These are phyloP conservation scores for Nasonia oneida DNA, from an alignment of 2,888 invertebrate genomes.

Conservation along the genomic window DNA sequence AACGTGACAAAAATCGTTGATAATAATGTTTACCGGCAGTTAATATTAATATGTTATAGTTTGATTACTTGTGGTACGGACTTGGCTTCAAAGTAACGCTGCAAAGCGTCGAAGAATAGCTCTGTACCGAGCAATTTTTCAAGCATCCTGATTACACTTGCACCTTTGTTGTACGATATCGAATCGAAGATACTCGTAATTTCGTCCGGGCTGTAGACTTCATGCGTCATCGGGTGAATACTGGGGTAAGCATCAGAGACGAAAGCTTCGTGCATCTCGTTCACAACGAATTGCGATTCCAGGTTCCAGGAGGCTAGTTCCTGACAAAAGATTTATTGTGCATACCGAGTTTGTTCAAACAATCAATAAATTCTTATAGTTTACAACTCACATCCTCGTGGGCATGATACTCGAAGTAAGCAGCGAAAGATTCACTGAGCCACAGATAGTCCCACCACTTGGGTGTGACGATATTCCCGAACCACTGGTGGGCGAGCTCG, in stretches of 20 bases:
- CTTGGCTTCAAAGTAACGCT: slow-evolving; percentile 81
- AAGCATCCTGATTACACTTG: slow-evolving; percentile 85
- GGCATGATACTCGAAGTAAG: slow-evolving; percentile 84
- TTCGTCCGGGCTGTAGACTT: slow-evolving; percentile 81
- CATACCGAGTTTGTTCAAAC: background rate
- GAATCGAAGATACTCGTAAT: slow-evolving; percentile 84
- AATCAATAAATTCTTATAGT: background rate
- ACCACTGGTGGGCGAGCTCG: slow-evolving; percentile 91
- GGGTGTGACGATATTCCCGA: slow-evolving; percentile 88
- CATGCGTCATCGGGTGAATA: slow-evolving; percentile 82
- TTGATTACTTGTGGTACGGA: slow-evolving; percentile 74
- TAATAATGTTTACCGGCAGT: background rate
- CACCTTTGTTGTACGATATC: slow-evolving; percentile 86
- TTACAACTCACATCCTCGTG: slow-evolving; percentile 24
- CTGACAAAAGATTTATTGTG: slow-evolving; percentile 59
- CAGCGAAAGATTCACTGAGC: slow-evolving; percentile 88
- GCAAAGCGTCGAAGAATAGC: slow-evolving; percentile 81
- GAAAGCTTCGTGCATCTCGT: slow-evolving; percentile 85
- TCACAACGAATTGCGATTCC: slow-evolving; percentile 85
- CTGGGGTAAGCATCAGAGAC: slow-evolving; percentile 81
- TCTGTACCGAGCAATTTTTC: slow-evolving; percentile 82
- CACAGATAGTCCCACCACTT: slow-evolving; percentile 88
- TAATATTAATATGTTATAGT: background rate
- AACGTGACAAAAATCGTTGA: slow-evolving; percentile 17
- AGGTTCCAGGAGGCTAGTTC: slow-evolving; percentile 82